Evolutionary conservation across 2,113 vertebrate species (phyloP).

Genomic region (Manacus vitellinus): DNA sequence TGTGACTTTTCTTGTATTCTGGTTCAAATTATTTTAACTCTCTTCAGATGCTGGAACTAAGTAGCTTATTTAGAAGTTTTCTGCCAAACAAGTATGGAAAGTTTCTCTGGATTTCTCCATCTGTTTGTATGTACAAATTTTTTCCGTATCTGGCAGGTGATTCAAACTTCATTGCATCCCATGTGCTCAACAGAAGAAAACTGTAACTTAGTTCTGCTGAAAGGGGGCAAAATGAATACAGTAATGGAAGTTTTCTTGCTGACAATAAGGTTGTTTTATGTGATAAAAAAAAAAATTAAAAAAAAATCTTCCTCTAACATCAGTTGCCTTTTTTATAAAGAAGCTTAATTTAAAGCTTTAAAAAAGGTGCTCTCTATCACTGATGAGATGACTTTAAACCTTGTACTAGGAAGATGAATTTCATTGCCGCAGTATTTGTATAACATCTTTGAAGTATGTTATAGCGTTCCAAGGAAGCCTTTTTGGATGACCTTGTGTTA

Average conservation of each 20-base stretch:
- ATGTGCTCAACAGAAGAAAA: conserved; percentile 6
- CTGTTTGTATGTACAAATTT: background rate
- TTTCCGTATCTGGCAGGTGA: conserved; percentile 34
- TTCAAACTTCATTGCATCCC: background rate
- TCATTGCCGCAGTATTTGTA: background rate
- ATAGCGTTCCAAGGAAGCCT: background rate
- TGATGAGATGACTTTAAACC: background rate
- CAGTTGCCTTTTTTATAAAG: background rate
- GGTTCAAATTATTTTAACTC: conserved; percentile 55
- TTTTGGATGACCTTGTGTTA: background rate
- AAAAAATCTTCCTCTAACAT: background rate
- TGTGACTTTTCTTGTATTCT: background rate
- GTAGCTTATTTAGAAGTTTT: conserved; percentile 60
- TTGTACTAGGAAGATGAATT: background rate
- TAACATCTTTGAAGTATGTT: background rate
- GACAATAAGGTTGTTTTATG: background rate
- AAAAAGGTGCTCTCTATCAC: background rate
- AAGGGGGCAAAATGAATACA: background rate
- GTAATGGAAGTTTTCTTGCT: background rate
- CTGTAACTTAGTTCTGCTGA: conserved; percentile 25
- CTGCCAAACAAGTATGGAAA: conserved; percentile 55
- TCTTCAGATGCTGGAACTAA: conserved; percentile 42
- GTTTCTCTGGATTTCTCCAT: conserved; percentile 52
- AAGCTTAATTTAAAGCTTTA: background rate
- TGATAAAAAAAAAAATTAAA: background rate